A percentile compares a stretch with the other conserved stretches of the same genome.
phyloP scores from a whole-genome alignment of 1,140 invertebrate species.

The Apis cerana region DNA sequence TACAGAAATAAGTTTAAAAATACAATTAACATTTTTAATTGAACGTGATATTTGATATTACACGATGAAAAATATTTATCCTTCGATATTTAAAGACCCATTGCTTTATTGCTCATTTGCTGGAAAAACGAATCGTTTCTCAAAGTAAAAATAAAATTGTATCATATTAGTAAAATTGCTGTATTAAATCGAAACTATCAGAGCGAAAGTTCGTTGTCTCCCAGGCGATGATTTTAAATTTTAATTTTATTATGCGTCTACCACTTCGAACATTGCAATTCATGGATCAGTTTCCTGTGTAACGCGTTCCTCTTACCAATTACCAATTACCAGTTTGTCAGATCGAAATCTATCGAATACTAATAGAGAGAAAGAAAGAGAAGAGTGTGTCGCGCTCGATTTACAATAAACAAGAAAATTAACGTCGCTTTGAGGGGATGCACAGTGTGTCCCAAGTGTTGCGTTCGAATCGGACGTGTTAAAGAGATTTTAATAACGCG shows the following conservation, averaged over 20 bases:
- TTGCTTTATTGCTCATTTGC: too few relatives aligned
- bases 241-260: neutral
- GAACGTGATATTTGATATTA: too few relatives aligned
- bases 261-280: neutral
- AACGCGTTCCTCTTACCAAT: constrained; percentile 9
- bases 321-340: neutral
- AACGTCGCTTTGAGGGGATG: neutral
- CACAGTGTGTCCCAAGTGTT: too few relatives aligned
- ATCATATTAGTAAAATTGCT: too few relatives aligned
- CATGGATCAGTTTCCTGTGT: neutral
- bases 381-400: neutral
- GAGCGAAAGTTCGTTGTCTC: neutral
- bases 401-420: neutral
- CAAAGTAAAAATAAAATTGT: too few relatives aligned
- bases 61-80: too few relatives aligned
- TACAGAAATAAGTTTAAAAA: too few relatives aligned
- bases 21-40: too few relatives aligned
- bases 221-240: neutral
- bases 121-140: too few relatives aligned
- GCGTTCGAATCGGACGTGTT: neutral
- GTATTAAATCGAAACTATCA: too few relatives aligned
- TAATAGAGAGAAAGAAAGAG: neutral
- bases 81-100: too few relatives aligned
- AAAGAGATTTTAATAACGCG: neutral
- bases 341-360: too few relatives aligned